Evolutionary conservation across 2,888 invertebrate species (phyloP).

Genomic region (Polietes domitor): DNA sequence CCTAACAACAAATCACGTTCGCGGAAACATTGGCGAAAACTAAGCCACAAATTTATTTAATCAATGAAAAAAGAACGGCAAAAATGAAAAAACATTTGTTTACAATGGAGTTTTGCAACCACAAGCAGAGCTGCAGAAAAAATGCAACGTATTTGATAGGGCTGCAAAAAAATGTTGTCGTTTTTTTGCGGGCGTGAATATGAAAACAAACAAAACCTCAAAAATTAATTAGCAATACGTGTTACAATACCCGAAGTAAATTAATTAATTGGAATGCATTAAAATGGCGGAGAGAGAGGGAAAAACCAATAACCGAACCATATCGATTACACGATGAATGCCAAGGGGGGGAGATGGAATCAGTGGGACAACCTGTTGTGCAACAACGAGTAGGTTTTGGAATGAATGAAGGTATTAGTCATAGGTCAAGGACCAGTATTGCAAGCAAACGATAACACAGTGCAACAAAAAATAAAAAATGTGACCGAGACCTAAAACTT

Average conservation of each 20-base stretch:
- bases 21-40: not conserved
- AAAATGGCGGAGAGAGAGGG: slow-evolving; percentile 30
- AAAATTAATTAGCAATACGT: slow-evolving; percentile 73
- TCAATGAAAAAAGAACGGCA: slow-evolving; percentile 47
- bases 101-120: slow-evolving; percentile 54
- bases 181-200: slow-evolving; percentile 51
- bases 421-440: not conserved
- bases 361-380: slow-evolving; percentile 32
- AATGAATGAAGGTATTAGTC: not conserved
- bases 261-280: slow-evolving; percentile 71
- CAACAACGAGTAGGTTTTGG: slow-evolving; percentile 10
- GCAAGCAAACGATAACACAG: too few species aligned
- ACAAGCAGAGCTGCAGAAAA: slow-evolving; percentile 36
- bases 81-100: slow-evolving; percentile 38
- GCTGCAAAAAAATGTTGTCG: slow-evolving; percentile 20
- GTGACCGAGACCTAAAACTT: too few species aligned
- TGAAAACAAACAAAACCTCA: slow-evolving; percentile 71
- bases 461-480: too few species aligned
- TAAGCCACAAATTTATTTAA: slow-evolving; percentile 61
- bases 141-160: slow-evolving; percentile 5
- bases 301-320: not conserved
- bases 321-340: slow-evolving; percentile 7
- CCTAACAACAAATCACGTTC: slow-evolving; percentile 13
- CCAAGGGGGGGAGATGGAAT: not conserved
- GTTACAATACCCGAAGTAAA: slow-evolving; percentile 68